These are phyloP conservation scores for Zhuqinia jingwanae DNA, from an alignment of 2,888 invertebrate species.

Conservation along the genomic window DNA sequence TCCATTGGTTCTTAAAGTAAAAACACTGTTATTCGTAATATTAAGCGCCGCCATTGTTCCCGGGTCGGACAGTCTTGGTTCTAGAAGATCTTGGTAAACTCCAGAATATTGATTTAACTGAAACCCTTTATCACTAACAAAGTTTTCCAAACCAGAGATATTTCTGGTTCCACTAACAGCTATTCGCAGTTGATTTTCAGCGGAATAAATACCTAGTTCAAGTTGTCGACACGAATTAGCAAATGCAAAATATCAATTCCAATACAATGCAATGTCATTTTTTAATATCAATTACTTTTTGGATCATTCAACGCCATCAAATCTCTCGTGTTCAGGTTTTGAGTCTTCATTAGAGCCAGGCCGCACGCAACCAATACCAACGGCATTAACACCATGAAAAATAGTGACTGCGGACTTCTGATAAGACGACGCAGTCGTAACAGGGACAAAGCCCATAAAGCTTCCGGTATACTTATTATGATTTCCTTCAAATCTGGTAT, in stretches of 20 bases:
- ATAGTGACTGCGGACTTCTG: conserved; percentile 87
- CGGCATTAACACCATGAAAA: conserved; percentile 88
- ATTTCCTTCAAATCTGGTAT: conserved; percentile 86
- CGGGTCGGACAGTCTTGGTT: conserved; percentile 42
- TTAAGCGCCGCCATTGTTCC: conserved; percentile 76
- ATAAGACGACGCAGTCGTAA: conserved; percentile 86
- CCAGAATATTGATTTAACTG: conserved; percentile 74
- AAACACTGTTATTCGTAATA: conserved; percentile 80
- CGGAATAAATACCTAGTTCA: conserved; percentile 46
- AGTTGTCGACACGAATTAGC: too few species aligned
- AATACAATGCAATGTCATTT: background rate
- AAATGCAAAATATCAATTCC: too few species aligned
- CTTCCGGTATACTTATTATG: conserved; percentile 82
- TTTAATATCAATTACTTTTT: conserved; percentile 48
- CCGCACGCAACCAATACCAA: conserved; percentile 86
- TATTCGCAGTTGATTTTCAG: conserved; percentile 26
- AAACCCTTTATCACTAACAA: conserved; percentile 39
- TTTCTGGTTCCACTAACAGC: background rate
- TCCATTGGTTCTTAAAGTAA: conserved; percentile 86
- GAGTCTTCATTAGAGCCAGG: conserved; percentile 85
- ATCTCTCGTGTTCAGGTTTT: conserved; percentile 85
- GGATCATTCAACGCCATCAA: conserved; percentile 83
- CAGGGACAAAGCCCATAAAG: conserved; percentile 85
- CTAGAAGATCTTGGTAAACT: conserved; percentile 75
- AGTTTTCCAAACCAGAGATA: background rate